phyloP scores from a whole-genome alignment of 2,113 vertebrate genomes.

The Cettia cetti region DNA sequence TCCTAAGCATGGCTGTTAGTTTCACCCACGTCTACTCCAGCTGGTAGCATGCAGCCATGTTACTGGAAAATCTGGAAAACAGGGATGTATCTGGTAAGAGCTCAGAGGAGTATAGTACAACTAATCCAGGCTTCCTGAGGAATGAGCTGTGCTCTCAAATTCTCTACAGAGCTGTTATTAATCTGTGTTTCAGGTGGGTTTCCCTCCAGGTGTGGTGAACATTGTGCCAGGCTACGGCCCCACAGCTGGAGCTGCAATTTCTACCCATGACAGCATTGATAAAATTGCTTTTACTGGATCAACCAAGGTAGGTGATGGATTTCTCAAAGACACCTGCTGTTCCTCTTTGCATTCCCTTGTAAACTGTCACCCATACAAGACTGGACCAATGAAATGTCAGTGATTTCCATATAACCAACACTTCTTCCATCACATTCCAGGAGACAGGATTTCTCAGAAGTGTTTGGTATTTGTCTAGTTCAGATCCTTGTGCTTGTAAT shows the following conservation, averaged over 20 bases:
- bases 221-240: slow-evolving; percentile 91
- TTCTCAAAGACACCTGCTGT: background rate
- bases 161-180: background rate
- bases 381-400: background rate
- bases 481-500: background rate
- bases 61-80: background rate
- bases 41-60: background rate
- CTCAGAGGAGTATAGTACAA: background rate
- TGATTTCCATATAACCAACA: background rate
- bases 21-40: background rate
- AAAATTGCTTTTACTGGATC: slow-evolving; percentile 96
- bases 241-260: slow-evolving; percentile 88
- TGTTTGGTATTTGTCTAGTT: background rate
- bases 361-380: background rate
- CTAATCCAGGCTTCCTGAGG: background rate
- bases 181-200: slow-evolving; percentile 78
- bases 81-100: background rate
- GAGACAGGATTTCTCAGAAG: background rate
- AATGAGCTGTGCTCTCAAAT: background rate
- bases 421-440: background rate
- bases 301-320: slow-evolving; percentile 78
- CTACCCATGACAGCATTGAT: slow-evolving; percentile 84
- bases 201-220: slow-evolving; percentile 94
- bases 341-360: background rate
- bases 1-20: slow-evolving; percentile 7